A percentile compares a stretch with the other conserved stretches of the same genome.
Conservation (phyloP, 1,140 invertebrate species). For the Teleogryllus occipitalis region DNA sequence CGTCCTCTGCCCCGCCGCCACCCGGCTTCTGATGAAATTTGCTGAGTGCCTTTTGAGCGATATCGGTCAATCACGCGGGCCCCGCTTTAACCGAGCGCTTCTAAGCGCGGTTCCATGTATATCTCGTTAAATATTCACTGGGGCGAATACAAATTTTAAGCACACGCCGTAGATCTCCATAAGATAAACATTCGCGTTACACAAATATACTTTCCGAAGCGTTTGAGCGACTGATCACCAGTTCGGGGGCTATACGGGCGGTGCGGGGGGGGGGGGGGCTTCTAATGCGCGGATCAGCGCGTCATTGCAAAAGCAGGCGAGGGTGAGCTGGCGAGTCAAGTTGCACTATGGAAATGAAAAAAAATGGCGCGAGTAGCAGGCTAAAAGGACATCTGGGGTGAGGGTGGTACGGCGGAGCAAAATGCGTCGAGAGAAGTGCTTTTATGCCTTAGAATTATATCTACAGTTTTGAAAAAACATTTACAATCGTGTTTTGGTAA, state of each 20-base stretch:
- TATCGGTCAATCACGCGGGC: neutral
- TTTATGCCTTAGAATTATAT: no score
- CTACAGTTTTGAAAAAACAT: no score
- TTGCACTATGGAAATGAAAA: no score
- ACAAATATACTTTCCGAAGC: constrained; percentile 1
- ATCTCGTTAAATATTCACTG: neutral
- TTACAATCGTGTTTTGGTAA: no score
- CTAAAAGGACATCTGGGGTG: no score
- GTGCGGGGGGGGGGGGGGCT: no score
- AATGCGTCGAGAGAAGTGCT: no score
- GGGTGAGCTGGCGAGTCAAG: no score
- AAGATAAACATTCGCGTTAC: constrained; percentile 4
- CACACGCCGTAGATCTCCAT: neutral
- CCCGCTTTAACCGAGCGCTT: neutral
- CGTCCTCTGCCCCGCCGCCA: neutral
- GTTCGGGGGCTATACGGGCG: no score
- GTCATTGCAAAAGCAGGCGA: neutral
- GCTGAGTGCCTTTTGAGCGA: neutral
- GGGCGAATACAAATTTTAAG: neutral
- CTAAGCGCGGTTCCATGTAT: constrained; percentile 3
- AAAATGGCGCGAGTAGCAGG: no score
- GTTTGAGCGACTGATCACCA: neutral
- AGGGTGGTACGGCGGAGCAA: no score
- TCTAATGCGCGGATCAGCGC: neutral
- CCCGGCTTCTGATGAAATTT: neutral